These are phyloP conservation scores for Catharus minimus DNA, from an alignment of 2,113 vertebrate species.

Conservation along the genomic window DNA sequence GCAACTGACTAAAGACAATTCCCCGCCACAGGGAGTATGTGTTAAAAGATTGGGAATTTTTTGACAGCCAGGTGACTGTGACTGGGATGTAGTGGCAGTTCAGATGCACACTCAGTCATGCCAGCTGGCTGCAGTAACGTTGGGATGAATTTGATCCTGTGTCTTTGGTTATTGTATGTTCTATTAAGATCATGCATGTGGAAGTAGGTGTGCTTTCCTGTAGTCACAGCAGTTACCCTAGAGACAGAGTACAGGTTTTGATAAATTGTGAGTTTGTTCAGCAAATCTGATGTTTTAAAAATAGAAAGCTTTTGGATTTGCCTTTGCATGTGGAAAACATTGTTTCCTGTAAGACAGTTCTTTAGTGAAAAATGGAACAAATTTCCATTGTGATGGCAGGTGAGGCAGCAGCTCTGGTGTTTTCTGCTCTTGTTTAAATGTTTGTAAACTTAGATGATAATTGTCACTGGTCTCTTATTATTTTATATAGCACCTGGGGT, in stretches of 20 bases:
- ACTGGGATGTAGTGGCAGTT: too few relatives aligned
- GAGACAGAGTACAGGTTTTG: not conserved
- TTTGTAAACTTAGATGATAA: slow-evolving; percentile 1
- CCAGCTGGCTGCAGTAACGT: not conserved
- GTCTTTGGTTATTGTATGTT: not conserved
- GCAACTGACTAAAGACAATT: not conserved
- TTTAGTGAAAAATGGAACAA: not conserved
- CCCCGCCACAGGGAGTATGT: not conserved
- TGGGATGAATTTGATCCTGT: not conserved
- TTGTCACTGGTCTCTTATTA: not conserved
- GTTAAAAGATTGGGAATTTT: not conserved
- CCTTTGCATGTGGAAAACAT: not conserved
- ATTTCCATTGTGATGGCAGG: not conserved
- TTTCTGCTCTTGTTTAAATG: not conserved
- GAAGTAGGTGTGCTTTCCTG: not conserved
- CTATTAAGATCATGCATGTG: not conserved
- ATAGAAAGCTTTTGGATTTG: not conserved
- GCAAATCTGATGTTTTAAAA: not conserved
- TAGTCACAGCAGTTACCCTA: not conserved
- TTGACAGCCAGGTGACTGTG: not conserved
- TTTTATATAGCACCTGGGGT: not conserved
- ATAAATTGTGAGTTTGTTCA: not conserved
- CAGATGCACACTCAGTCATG: rapidly evolving
- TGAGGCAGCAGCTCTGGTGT: not conserved
- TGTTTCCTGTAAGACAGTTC: not conserved